These are phyloP conservation scores for Tupiocoris notatus DNA, from an alignment of 2,888 invertebrate genomes.

Conservation along the genomic window DNA sequence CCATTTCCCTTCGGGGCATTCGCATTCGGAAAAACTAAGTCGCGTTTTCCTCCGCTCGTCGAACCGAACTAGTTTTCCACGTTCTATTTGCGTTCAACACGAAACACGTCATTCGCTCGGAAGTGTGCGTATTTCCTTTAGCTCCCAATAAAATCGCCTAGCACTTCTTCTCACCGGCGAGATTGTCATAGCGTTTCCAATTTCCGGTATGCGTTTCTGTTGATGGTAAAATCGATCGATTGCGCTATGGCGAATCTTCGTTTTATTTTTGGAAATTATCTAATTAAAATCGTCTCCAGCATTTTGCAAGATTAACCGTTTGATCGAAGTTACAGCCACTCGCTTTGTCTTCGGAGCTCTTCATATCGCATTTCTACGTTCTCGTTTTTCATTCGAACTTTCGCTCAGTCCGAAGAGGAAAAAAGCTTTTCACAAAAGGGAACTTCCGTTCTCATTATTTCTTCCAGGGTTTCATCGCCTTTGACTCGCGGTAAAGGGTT, in stretches of 20 bases:
- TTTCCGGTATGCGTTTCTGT: too few relatives aligned
- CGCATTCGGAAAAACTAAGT: not conserved
- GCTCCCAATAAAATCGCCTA: not conserved
- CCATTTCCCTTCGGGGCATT: not conserved
- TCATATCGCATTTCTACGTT: too few relatives aligned
- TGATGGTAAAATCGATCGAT: too few relatives aligned
- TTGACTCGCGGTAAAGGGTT: not conserved
- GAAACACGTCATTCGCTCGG: not conserved
- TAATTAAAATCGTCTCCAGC: too few relatives aligned
- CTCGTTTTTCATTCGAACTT: not conserved
- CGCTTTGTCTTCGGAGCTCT: too few relatives aligned
- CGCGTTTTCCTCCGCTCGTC: not conserved
- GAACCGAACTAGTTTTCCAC: not conserved
- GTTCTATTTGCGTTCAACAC: not conserved
- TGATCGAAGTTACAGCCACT: too few relatives aligned
- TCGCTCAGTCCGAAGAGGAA: not conserved
- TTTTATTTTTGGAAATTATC: too few relatives aligned
- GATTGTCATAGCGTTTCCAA: too few relatives aligned
- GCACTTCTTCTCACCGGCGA: not conserved
- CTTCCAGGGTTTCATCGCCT: not conserved
- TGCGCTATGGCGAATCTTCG: too few relatives aligned
- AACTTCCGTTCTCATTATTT: slow-evolving; percentile 10
- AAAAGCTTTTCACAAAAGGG: not conserved
- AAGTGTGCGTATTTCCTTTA: not conserved
- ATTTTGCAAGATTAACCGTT: too few relatives aligned